Evolutionary conservation across 2,888 invertebrate species (phyloP), one percentile per base, ranked within the genome.

Genomic region (Strigamia maritima): DNA sequence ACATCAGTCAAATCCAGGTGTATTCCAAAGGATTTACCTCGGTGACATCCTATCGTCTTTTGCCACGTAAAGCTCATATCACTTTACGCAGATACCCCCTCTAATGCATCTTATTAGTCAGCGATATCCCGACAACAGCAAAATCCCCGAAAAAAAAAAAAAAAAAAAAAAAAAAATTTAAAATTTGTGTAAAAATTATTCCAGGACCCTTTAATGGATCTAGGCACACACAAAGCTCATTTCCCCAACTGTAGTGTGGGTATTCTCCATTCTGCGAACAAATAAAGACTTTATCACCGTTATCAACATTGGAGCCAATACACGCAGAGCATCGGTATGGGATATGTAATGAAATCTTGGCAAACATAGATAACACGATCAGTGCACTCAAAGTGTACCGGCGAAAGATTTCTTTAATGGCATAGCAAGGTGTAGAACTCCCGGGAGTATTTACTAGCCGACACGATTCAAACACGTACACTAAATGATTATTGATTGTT

Each of bases 351-450:
- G 60, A 60, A 60, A 60, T 60, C 60, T 60, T 60, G 24, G 60
- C 60, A 60, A 60, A 60, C 60, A 60, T 22, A 60, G 60, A 60
- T 60, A 60, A 60, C 60, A 60, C 60, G 60, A 60, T 60, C 60
- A 60, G 60, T 19, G 60, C 60, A n/a, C n/a, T 22, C 22, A n/a
- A 60, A 22, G 19, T 60, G 22, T 22, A 60, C 22, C 19, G 60
- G 19, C 60, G 49, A 60, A 24, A 19, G 60, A 60, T 60, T 60
- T 60, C 60, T 60, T 60, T 60, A 60, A 60, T 60, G 60, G 60
- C 60, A 60, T 6, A 24, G 24, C 60, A 24, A 60, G 22, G 24
- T 60, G 1, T 24, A 60, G 7, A 19, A 49, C 19, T 60, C 60
- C 60, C 60, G 8, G 0, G 60, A 60, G 60, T 60, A 12, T 60